These are phyloP conservation scores for Biston stratarius DNA, from an alignment of 2,888 invertebrate genomes.

Conservation along the genomic window DNA sequence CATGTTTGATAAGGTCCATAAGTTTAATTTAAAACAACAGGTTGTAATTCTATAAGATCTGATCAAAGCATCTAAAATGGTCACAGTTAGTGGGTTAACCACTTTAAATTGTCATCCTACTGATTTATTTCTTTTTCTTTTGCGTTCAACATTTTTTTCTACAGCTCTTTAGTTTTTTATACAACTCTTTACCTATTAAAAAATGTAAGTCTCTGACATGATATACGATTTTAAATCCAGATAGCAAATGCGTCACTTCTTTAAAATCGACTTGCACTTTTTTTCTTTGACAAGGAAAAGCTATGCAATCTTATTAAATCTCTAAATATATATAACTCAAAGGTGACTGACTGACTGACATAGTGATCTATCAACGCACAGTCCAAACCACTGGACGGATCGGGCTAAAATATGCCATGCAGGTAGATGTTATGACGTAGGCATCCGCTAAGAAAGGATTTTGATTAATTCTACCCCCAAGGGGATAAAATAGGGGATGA, in stretches of 20 bases:
- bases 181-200: constrained; percentile 33
- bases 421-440: no score
- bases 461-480: no score
- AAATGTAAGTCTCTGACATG: constrained; percentile 24
- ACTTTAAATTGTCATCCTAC: constrained; percentile 87
- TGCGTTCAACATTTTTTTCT: constrained; percentile 82
- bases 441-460: no score
- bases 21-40: constrained; percentile 52
- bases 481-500: no score
- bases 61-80: constrained; percentile 87
- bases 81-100: constrained; percentile 87
- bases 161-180: constrained; percentile 51
- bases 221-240: constrained; percentile 2
- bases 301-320: no score
- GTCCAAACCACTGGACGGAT: no score
- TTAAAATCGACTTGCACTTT: not conserved
- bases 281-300: not conserved
- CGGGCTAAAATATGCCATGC: no score
- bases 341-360: no score
- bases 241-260: constrained; percentile 11
- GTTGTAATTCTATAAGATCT: constrained; percentile 82
- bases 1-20: constrained; percentile 49
- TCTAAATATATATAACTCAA: no score
- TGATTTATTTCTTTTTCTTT: constrained; percentile 86
- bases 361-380: no score